Percentiles rank a stretch among this genome's conserved stretches.
Conservation (phyloP, 2,797 vertebrate genomes). For the Arrhamphus sclerolepis region DNA sequence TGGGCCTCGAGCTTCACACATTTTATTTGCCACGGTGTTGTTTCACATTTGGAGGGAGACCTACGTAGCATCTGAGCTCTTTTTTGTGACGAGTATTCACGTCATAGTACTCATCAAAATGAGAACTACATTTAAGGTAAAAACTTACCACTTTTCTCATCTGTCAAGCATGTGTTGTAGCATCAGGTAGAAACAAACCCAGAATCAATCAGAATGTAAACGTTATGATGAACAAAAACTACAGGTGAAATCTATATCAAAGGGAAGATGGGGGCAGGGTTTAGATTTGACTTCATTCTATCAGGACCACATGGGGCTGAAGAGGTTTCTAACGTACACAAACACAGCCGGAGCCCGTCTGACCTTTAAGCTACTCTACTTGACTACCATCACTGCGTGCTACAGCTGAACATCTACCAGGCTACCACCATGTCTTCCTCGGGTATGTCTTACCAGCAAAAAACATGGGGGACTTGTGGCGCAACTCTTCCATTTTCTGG, state of each 20-base stretch:
- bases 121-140: constrained; percentile 2
- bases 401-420: too few relatives aligned
- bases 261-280: not conserved
- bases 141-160: constrained; percentile 73
- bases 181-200: constrained; percentile 2
- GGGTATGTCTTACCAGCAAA: constrained; percentile 88
- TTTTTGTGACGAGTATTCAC: too few relatives aligned
- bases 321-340: not conserved
- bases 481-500: constrained; percentile 97
- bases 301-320: constrained; percentile 2
- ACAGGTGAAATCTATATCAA: not conserved
- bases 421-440: too few relatives aligned
- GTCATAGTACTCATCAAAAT: too few relatives aligned
- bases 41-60: too few relatives aligned
- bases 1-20: too few relatives aligned
- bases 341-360: too few relatives aligned
- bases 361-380: too few relatives aligned
- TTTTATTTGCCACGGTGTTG: too few relatives aligned
- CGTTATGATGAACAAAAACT: not conserved
- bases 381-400: too few relatives aligned
- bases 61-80: too few relatives aligned
- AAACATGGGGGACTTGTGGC: constrained; percentile 93
- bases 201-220: constrained; percentile 12
- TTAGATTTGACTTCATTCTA: not conserved
- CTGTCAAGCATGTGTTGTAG: constrained; percentile 46